Evolutionary conservation across 2,888 invertebrate species (phyloP), one percentile per base, ranked within the genome.

Genomic region (Mayetiola destructor): DNA sequence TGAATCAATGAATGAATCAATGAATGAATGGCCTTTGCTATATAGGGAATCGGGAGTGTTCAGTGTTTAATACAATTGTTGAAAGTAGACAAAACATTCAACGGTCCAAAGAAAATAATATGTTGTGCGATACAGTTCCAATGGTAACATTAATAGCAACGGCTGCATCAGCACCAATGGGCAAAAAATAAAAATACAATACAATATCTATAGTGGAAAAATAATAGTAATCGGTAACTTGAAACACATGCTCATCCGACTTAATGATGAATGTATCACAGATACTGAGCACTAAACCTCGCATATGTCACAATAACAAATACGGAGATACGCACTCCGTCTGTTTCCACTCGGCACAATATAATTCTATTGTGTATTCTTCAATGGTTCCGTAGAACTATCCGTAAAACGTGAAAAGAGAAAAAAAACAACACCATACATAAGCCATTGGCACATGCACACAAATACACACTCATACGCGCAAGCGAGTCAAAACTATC

Each of bases 241-340:
- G 27, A 48, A 48, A 48, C 48, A 48, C 48, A 48, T 48, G 48
- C 48, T 48, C 48, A 48, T 48, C 48, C 48, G n/a, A 48, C 9
- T 27, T 48, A 48, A 48, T 48, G 29, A 14, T 48, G 23, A 27
- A 27, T 27, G 27, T 23, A 16, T 23, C 16, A n/a, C 5, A 27
- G 48, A 42, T 3, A 42, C 14, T 23, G 42, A 27, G 32, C n/a
- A n/a, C n/a, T n/a, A 12, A n/a, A 48, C 27, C 27, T 48, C 48
- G 48, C 48, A 48, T 48, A 48, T 48, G 48, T 48, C 48, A 48
- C 48, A 48, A 48, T 48, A 48, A 48, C 48, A 48, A 48, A 48
- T 48, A 16, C 48, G 27, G 16, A n/a, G n/a, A 21, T 21, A 42
- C 9, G 48, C 4, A 48, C n/a, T n/a, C n/a, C 29, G 48, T 48